Conservation (phyloP, 2,113 vertebrate species). For the Anas platyrhynchos region DNA sequence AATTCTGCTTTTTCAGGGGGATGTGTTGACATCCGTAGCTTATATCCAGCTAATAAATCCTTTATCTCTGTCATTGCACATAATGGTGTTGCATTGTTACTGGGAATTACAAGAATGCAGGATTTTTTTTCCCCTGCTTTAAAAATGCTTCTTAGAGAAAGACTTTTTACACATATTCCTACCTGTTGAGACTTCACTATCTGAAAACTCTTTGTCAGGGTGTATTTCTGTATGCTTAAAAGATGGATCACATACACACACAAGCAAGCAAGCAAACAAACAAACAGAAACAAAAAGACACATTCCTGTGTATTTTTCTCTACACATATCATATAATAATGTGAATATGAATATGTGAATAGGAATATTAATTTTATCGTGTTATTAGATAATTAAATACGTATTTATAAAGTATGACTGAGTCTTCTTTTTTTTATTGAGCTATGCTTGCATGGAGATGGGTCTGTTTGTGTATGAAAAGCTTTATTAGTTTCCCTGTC, state of each 20-base stretch:
- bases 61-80: not conserved
- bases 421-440: not conserved
- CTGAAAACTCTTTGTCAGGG: not conserved
- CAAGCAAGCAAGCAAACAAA: not conserved
- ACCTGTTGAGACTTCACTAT: not conserved
- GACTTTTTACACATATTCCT: not conserved
- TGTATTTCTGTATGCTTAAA: not conserved
- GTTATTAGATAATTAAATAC: not conserved
- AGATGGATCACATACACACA: not conserved
- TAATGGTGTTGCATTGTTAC: not conserved
- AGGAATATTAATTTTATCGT: not conserved
- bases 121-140: not conserved
- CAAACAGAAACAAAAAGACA: too few species aligned
- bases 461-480: not conserved
- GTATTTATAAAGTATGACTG: not conserved
- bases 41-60: not conserved
- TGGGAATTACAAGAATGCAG: too few species aligned
- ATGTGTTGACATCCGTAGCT: not conserved
- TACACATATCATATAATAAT: not conserved
- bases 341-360: too few species aligned
- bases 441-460: not conserved
- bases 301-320: not conserved
- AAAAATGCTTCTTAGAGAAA: not conserved
- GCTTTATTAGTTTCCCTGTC: not conserved
- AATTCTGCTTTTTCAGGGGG: not conserved